phyloP scores from a whole-genome alignment of 2,113 vertebrate species.

The Aleadryas rufinucha region DNA sequence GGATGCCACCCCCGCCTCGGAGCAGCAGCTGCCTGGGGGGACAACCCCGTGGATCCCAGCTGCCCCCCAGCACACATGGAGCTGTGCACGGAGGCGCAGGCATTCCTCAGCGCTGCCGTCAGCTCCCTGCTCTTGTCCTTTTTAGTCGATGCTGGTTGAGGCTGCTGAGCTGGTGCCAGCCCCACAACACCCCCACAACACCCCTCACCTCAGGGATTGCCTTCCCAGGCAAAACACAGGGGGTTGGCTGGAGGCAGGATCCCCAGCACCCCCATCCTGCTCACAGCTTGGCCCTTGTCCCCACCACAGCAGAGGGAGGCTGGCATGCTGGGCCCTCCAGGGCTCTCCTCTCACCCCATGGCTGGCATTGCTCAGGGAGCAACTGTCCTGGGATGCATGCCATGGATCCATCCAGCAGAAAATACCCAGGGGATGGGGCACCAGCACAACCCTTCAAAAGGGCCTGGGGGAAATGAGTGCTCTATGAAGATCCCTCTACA shows the following conservation, averaged over 20 bases:
- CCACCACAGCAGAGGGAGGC: neutral
- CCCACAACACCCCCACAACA: neutral
- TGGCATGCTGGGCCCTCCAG: neutral
- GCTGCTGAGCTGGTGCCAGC: neutral
- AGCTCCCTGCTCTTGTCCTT: conserved; percentile 54
- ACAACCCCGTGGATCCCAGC: neutral
- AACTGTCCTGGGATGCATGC: neutral
- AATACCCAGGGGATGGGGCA: neutral
- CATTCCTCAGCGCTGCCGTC: conserved; percentile 53
- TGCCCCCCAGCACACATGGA: neutral
- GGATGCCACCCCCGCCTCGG: accelerated
- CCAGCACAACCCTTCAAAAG: neutral
- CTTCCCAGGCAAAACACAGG: neutral
- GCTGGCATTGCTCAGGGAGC: neutral
- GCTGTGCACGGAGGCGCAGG: neutral
- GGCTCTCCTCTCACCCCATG: neutral
- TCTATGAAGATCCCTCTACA: neutral
- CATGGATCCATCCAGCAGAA: neutral
- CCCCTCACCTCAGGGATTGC: neutral
- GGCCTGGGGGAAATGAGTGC: neutral
- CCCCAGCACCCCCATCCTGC: neutral
- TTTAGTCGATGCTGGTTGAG: conserved; percentile 50
- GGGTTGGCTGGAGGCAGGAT: neutral
- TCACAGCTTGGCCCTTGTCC: neutral
- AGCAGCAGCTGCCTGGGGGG: neutral